Base-by-base conservation (phyloP, 2,888 invertebrate species). In the Choristoneura rosaceana region DNA sequence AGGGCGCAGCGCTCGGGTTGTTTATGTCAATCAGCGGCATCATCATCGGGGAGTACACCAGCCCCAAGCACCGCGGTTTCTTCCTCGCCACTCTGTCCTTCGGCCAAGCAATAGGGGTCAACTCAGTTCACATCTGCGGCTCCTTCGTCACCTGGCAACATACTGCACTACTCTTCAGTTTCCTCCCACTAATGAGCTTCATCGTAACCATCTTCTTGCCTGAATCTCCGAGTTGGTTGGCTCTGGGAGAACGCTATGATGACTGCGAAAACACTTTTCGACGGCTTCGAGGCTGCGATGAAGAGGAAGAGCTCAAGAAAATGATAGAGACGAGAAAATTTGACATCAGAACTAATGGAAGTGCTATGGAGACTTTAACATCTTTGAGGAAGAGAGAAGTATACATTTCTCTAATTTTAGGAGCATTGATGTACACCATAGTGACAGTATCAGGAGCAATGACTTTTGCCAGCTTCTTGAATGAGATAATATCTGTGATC, bases 141-240 rank as follows among this genome's bases (percentile, higher is more conserved):
- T 95, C 95, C 0, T 89, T 94, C 77, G 78, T 95, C 0, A 84
- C 88, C 59, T 96, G 96, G 96, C 87, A 94, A 78, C 83, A 84
- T n/a, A 94, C 95, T 0, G 95, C 95, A 0, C 79, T 94, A 0
- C 80, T 95, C 34, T 92, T 93, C 74, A 87, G 91, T 0, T 75
- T 85, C 17, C 86, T 95, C 41, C 91, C 95, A 0, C 79, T 94
- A 52, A 79, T 90, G 7, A 91, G 95, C 41, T 82, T 95, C 12
- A 71, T 85, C 14, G 86, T 90, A 82, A 85, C 84, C 0, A 69
- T 89, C 7, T 87, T 81, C 71, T 83, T 87, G 0, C 95, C 95
- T 0, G 96, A 96, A 84, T 95, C 96, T 4, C 96, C 96, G 0
- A 90, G 91, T 66, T 96, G 95, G 95, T 82, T 96, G 38, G 90